Evolutionary conservation across 1,140 invertebrate species (phyloP).

Genomic region (Tribolium castaneum): DNA sequence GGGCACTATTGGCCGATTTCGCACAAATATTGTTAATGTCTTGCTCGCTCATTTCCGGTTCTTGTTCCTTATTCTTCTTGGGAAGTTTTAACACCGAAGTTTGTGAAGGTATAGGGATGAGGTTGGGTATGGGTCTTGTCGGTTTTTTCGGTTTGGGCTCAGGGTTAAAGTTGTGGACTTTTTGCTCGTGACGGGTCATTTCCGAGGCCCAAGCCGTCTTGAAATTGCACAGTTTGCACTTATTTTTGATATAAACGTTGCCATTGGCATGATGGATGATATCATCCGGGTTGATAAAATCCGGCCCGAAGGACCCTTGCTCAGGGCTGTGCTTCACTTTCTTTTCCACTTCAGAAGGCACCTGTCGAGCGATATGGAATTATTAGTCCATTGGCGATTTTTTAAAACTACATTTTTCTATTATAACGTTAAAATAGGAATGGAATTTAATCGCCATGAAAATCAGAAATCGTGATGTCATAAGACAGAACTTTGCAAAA

Average conservation of each 20-base stretch:
- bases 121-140: slow-evolving; percentile 74
- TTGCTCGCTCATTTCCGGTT: slow-evolving; percentile 61
- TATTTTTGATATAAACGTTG: slow-evolving; percentile 62
- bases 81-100: slow-evolving; percentile 51
- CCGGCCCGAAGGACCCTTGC: slow-evolving; percentile 55
- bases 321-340: slow-evolving; percentile 4
- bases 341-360: background rate
- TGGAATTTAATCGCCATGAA: too few relatives aligned
- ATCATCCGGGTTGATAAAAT: slow-evolving; percentile 68
- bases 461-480: too few relatives aligned
- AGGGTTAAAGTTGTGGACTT: slow-evolving; percentile 64
- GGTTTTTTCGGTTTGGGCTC: slow-evolving; percentile 64
- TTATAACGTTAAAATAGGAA: too few relatives aligned
- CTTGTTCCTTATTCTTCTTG: background rate
- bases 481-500: too few relatives aligned
- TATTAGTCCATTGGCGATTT: background rate
- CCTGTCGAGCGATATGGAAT: slow-evolving; percentile 1
- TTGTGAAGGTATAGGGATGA: slow-evolving; percentile 72
- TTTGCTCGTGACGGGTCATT: slow-evolving; percentile 68
- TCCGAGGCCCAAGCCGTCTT: slow-evolving; percentile 67
- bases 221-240: slow-evolving; percentile 62
- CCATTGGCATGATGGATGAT: slow-evolving; percentile 66
- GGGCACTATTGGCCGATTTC: slow-evolving; percentile 63
- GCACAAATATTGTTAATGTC: slow-evolving; percentile 65
- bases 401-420: too few relatives aligned